phyloP scores from a whole-genome alignment of 2,113 vertebrate species.

The Calyptommatus sinebrachiatus region DNA sequence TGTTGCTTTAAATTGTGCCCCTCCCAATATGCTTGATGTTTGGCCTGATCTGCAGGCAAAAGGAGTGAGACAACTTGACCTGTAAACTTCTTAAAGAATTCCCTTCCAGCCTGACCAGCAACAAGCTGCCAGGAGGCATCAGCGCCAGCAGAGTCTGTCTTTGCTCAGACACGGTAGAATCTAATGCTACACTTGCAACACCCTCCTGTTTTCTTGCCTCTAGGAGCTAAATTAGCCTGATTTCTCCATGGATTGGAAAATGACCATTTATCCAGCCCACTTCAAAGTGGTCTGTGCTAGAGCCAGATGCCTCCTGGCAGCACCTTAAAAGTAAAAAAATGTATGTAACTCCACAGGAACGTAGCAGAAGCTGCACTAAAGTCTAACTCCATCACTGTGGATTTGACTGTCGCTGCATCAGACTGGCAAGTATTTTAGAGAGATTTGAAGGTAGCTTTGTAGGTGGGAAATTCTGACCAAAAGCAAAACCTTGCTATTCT shows the following conservation, averaged over 20 bases:
- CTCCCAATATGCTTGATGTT: constrained; percentile 86
- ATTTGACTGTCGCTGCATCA: constrained; percentile 50
- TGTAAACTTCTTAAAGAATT: constrained; percentile 71
- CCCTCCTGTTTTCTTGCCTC: constrained; percentile 48
- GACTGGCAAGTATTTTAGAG: constrained; percentile 67
- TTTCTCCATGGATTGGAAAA: constrained; percentile 15
- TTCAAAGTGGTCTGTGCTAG: constrained; percentile 47
- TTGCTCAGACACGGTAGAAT: constrained; percentile 25
- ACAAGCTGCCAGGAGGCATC: constrained; percentile 71
- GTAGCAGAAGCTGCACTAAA: constrained; percentile 79
- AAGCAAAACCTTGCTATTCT: constrained; percentile 69
- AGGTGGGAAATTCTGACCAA: constrained; percentile 68
- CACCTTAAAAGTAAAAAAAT: constrained; percentile 57
- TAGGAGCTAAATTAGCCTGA: constrained; percentile 42
- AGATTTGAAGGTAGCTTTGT: constrained; percentile 50
- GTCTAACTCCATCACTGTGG: constrained; percentile 67
- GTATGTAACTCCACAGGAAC: constrained; percentile 64
- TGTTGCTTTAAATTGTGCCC: constrained; percentile 83
- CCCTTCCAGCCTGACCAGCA: constrained; percentile 73
- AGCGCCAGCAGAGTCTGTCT: constrained; percentile 45
- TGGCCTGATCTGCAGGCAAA: constrained; percentile 86
- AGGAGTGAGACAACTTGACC: constrained; percentile 77
- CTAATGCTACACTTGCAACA: constrained; percentile 32
- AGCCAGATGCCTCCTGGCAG: constrained; percentile 75
- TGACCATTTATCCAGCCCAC: background rate